A percentile compares a stretch with the other conserved stretches of the same genome.
phyloP scores from a whole-genome alignment of 2,888 invertebrate genomes.

The Lasioglossum zephyrum region DNA sequence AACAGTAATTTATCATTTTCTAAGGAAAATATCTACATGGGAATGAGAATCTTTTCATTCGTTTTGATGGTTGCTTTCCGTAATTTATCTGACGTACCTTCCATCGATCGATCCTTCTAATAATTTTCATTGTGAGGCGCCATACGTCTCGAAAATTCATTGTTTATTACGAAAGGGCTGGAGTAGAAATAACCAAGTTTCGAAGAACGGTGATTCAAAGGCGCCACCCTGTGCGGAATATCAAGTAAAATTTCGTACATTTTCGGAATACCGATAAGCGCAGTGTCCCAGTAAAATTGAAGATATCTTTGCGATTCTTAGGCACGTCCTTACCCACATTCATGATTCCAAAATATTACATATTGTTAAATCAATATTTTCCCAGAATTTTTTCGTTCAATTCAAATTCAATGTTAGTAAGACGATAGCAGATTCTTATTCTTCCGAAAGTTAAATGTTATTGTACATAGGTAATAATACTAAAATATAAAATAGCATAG shows the following conservation, averaged over 20 bases:
- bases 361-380: constrained; percentile 2
- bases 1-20: background rate
- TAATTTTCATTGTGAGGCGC: background rate
- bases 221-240: background rate
- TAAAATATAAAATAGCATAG: too few relatives aligned
- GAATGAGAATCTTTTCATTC: background rate
- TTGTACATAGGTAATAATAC: too few relatives aligned
- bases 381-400: background rate
- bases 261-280: constrained; percentile 31
- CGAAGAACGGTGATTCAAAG: constrained; percentile 26
- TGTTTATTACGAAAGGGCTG: constrained; percentile 17
- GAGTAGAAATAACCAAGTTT: constrained; percentile 30
- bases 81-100: background rate
- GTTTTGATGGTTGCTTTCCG: background rate
- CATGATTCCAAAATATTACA: background rate
- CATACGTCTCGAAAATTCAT: constrained; percentile 5
- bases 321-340: background rate
- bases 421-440: too few relatives aligned
- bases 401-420: too few relatives aligned
- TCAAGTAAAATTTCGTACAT: constrained; percentile 28
- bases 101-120: background rate
- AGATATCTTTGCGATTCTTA: background rate
- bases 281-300: constrained; percentile 1
- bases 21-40: background rate
- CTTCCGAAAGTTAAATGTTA: too few relatives aligned